A percentile compares a stretch with the other conserved stretches of the same genome.
Evolutionary conservation across 1,140 invertebrate genomes (phyloP).

Genomic region (Drosophila navojoa): DNA sequence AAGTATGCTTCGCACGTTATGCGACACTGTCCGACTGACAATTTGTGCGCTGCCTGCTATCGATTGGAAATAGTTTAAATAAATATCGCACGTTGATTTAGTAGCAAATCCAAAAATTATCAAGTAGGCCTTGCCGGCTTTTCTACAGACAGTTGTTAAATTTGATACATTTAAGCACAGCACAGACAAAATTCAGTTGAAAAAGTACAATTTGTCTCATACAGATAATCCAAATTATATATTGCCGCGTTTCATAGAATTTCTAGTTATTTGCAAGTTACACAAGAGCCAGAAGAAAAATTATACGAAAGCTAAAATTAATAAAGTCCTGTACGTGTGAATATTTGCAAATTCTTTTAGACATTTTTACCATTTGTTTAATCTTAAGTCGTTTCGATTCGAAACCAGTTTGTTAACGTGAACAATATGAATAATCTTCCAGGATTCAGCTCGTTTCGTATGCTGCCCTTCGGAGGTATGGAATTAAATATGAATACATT

Average conservation of each 20-base stretch:
- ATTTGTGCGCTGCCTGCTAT: neutral
- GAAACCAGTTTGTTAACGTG: neutral
- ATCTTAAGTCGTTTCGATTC: neutral
- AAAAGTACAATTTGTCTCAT: neutral
- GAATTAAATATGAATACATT: neutral
- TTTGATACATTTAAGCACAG: slow-evolving; percentile 13
- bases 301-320: too few species aligned
- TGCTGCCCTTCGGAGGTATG: neutral
- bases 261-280: neutral
- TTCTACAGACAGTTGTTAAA: neutral
- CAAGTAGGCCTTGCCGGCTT: neutral
- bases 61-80: neutral
- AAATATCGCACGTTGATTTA: too few species aligned
- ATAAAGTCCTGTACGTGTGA: too few species aligned
- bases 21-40: neutral
- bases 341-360: too few species aligned
- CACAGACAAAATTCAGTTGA: slow-evolving; percentile 12
- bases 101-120: neutral
- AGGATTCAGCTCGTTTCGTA: neutral
- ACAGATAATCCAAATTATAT: neutral
- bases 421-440: slow-evolving; percentile 1
- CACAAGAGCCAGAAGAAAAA: too few species aligned
- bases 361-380: neutral
- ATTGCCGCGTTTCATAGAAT: neutral
- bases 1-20: neutral